Conservation (phyloP, 2,113 vertebrate species). For the Trichomycterus rosablanca region DNA sequence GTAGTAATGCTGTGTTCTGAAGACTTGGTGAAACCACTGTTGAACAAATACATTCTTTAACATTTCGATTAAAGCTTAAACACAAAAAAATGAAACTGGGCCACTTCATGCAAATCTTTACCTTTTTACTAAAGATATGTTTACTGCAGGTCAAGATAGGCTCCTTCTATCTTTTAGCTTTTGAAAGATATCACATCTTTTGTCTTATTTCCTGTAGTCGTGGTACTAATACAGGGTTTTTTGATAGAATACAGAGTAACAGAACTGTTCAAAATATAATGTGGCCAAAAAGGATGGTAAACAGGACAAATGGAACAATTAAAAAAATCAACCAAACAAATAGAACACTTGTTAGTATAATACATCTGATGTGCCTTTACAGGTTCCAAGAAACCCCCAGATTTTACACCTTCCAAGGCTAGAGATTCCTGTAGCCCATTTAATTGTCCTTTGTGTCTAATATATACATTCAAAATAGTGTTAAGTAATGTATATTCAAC, state of each 20-base stretch:
- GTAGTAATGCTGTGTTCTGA: no score
- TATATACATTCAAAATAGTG: constrained; percentile 34
- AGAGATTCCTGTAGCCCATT: constrained; percentile 12
- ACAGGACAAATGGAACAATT: constrained; percentile 1
- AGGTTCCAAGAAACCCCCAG: constrained; percentile 8
- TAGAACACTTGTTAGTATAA: constrained; percentile 38
- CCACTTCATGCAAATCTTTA: no score
- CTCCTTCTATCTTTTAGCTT: neutral
- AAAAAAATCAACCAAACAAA: constrained; percentile 42
- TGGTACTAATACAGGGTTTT: neutral
- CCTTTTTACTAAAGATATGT: neutral
- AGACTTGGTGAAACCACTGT: neutral
- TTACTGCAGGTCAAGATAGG: neutral
- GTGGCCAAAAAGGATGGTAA: neutral
- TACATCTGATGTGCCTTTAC: constrained; percentile 39
- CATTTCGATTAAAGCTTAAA: neutral
- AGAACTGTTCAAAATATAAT: constrained; percentile 3
- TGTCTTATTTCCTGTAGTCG: constrained; percentile 3
- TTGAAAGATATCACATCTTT: no score
- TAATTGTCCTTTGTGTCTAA: constrained; percentile 15
- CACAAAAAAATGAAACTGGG: neutral
- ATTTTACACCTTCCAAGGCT: constrained; percentile 13
- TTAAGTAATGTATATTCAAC: constrained; percentile 30
- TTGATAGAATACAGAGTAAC: neutral
- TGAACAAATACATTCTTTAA: neutral